phyloP scores from a whole-genome alignment of 2,888 invertebrate species.

The Tiliacea citrago region DNA sequence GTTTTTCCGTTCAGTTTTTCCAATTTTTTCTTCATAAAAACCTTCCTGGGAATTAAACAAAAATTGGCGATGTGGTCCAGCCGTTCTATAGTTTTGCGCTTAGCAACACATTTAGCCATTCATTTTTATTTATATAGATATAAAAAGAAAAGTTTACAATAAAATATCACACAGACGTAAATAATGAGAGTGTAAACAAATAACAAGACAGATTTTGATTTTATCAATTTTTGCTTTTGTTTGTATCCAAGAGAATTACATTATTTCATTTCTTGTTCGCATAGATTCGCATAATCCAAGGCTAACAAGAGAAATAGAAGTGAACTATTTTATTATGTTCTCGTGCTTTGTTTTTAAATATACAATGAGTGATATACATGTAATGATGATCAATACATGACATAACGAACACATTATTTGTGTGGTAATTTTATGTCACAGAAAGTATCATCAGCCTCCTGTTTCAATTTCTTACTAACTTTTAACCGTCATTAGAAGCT shows the following conservation, averaged over 20 bases:
- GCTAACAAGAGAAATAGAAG: conserved; percentile 1
- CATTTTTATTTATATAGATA: too few relatives aligned
- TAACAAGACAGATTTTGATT: not conserved
- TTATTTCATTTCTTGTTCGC: conserved; percentile 5
- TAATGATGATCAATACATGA: too few relatives aligned
- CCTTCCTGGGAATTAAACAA: too few relatives aligned
- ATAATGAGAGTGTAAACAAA: not conserved
- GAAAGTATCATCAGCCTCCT: not conserved
- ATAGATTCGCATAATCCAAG: not conserved
- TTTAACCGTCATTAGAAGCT: too few relatives aligned
- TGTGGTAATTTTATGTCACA: not conserved
- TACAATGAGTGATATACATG: too few relatives aligned
- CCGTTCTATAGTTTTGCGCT: too few relatives aligned
- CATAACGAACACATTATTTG: not conserved
- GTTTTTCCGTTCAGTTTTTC: too few relatives aligned
- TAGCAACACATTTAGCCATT: too few relatives aligned
- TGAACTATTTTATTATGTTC: not conserved
- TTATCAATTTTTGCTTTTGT: not conserved
- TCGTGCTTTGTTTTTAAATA: not conserved
- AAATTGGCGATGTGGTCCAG: too few relatives aligned
- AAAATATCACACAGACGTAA: not conserved
- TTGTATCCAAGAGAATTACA: not conserved
- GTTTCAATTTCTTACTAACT: not conserved
- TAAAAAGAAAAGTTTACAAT: too few relatives aligned
- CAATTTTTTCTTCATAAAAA: too few relatives aligned